A percentile compares a stretch with the other conserved stretches of the same genome.
Evolutionary conservation across 2,888 invertebrate species (phyloP).

Genomic region (Drosophila mimica): DNA sequence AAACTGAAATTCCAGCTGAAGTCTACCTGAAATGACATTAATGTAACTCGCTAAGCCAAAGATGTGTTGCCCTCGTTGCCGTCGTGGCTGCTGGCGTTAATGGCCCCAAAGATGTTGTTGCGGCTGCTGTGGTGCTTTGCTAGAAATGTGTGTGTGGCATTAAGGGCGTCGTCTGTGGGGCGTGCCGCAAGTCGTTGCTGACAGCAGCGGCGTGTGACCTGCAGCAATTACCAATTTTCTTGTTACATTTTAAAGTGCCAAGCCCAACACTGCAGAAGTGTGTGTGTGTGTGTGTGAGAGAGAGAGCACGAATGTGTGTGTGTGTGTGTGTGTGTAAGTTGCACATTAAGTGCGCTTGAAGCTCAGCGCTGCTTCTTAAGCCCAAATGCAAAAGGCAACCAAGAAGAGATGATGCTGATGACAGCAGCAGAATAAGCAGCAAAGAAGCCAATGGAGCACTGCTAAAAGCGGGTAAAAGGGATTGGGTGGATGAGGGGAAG

Average conservation of each 20-base stretch:
- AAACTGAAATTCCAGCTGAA: constrained; percentile 28
- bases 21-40: constrained; percentile 61
- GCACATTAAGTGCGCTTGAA: constrained; percentile 70
- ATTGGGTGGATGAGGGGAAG: background rate
- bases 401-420: constrained; percentile 52
- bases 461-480: background rate
- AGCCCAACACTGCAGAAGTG: background rate
- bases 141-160: constrained; percentile 29
- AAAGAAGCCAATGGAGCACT: constrained; percentile 26
- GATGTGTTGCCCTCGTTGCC: constrained; percentile 28
- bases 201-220: constrained; percentile 66
- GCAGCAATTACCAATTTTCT: constrained; percentile 78
- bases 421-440: constrained; percentile 38
- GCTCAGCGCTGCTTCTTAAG: constrained; percentile 53
- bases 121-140: constrained; percentile 62
- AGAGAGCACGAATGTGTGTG: background rate
- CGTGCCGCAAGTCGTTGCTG: constrained; percentile 51
- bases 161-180: constrained; percentile 36
- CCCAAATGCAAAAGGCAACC: constrained; percentile 49
- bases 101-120: constrained; percentile 70
- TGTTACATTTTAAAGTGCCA: constrained; percentile 66
- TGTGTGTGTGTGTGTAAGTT: constrained; percentile 36
- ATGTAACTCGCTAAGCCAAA: constrained; percentile 47
- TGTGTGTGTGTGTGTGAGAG: background rate
- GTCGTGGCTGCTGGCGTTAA: constrained; percentile 38